phyloP scores from a whole-genome alignment of 2,888 invertebrate species.

The Brachyptera risi region DNA sequence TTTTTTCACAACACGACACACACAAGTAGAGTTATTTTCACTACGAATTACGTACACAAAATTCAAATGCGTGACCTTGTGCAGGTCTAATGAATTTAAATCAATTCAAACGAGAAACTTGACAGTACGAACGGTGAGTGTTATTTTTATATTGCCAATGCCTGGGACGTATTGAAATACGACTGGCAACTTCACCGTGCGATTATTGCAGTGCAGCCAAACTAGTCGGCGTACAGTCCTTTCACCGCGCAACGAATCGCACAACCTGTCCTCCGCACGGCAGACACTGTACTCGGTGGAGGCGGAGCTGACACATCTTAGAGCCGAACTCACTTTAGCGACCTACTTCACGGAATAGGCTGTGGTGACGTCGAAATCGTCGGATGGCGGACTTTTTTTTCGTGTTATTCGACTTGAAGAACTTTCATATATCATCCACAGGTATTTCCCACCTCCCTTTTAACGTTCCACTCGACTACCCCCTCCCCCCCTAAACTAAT shows the following conservation, averaged over 20 bases:
- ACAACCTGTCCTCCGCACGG: background rate
- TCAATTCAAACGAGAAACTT: too few species aligned
- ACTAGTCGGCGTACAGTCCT: background rate
- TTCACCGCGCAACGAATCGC: background rate
- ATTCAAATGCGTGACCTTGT: too few species aligned
- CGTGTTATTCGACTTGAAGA: conserved; percentile 2
- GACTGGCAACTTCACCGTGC: conserved; percentile 4
- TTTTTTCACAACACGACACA: too few species aligned
- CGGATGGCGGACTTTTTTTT: conserved; percentile 5
- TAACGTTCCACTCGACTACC: background rate
- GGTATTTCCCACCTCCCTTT: background rate
- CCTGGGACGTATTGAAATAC: background rate
- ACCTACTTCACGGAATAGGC: conserved; percentile 13
- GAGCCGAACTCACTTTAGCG: background rate
- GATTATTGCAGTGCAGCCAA: background rate
- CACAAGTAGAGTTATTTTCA: too few species aligned
- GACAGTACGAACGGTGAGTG: too few species aligned
- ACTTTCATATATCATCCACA: conserved; percentile 3
- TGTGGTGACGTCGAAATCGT: conserved; percentile 3
- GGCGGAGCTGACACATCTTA: background rate
- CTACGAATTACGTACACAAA: too few species aligned
- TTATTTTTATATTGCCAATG: too few species aligned
- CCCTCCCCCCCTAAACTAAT: background rate
- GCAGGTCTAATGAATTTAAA: too few species aligned
- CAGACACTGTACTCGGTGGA: too few species aligned